These are phyloP conservation scores for Scaptomyza reducta DNA, from an alignment of 2,888 invertebrate genomes.

Conservation along the genomic window DNA sequence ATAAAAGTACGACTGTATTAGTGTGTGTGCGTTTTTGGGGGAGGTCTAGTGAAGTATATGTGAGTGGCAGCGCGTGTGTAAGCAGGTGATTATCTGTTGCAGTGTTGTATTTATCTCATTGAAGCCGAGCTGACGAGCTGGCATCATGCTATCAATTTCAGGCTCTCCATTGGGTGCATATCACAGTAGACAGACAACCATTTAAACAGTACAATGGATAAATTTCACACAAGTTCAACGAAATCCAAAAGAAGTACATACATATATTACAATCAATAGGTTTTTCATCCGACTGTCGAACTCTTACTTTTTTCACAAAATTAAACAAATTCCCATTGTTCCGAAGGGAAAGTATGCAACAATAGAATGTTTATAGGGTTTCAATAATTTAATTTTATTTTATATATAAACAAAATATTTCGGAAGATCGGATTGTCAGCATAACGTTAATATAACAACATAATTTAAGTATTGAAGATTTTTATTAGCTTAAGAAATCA, in stretches of 20 bases:
- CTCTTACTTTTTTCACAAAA: conserved; percentile 18
- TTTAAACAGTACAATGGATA: conserved; percentile 41
- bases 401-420: too few relatives aligned
- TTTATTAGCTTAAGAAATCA: not conserved
- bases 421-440: too few relatives aligned
- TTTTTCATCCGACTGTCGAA: conserved; percentile 10
- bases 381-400: conserved; percentile 8
- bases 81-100: conserved; percentile 81
- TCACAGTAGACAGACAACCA: conserved; percentile 23
- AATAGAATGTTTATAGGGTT: conserved; percentile 6
- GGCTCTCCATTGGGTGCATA: conserved; percentile 30
- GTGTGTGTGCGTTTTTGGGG: conserved; percentile 9
- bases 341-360: not conserved
- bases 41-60: conserved; percentile 1
- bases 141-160: conserved; percentile 46
- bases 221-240: conserved; percentile 20
- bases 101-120: conserved; percentile 74
- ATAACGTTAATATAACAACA: too few relatives aligned
- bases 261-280: not conserved
- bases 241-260: conserved; percentile 7
- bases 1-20: conserved; percentile 37
- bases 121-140: conserved; percentile 45
- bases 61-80: conserved; percentile 52
- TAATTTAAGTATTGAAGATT: too few relatives aligned
- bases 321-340: conserved; percentile 21